These are phyloP conservation scores for Andrena dorsata DNA, from an alignment of 2,888 invertebrate species.

Conservation along the genomic window DNA sequence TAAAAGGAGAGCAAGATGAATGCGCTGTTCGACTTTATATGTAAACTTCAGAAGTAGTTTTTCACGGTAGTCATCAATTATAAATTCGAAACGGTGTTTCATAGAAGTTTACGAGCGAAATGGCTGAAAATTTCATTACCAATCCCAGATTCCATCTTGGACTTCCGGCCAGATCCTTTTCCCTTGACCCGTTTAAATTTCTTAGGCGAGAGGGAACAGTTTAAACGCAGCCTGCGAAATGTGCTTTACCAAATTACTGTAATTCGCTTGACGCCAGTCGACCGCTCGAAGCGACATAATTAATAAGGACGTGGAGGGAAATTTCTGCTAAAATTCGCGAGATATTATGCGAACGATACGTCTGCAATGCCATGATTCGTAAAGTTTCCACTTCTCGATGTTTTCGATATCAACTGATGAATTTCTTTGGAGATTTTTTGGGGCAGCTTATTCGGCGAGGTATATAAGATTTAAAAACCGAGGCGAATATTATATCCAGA, in stretches of 20 bases:
- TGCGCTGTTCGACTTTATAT: neutral
- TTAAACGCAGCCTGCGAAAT: conserved; percentile 12
- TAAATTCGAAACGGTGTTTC: neutral
- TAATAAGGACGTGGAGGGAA: conserved; percentile 30
- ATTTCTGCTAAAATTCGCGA: conserved; percentile 12
- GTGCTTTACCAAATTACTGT: neutral
- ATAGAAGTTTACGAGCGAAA: conserved; percentile 1
- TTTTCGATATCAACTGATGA: neutral
- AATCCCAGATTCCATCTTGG: conserved; percentile 6
- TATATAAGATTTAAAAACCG: too few species aligned
- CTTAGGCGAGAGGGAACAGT: conserved; percentile 12
- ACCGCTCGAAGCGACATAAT: conserved; percentile 14
- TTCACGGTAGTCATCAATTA: neutral
- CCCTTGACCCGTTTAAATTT: conserved; percentile 12
- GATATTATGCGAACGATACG: conserved; percentile 25
- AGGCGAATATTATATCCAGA: too few species aligned
- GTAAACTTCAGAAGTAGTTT: neutral
- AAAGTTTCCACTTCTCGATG: conserved; percentile 15
- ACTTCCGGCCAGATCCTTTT: neutral
- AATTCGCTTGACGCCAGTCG: neutral
- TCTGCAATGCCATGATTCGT: conserved; percentile 36
- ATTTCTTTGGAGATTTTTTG: neutral
- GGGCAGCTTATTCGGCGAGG: too few species aligned
- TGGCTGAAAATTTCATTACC: conserved; percentile 4
- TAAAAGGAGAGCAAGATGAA: neutral